Conservation (phyloP, 1,140 invertebrate genomes). For the Gryon sp. region DNA sequence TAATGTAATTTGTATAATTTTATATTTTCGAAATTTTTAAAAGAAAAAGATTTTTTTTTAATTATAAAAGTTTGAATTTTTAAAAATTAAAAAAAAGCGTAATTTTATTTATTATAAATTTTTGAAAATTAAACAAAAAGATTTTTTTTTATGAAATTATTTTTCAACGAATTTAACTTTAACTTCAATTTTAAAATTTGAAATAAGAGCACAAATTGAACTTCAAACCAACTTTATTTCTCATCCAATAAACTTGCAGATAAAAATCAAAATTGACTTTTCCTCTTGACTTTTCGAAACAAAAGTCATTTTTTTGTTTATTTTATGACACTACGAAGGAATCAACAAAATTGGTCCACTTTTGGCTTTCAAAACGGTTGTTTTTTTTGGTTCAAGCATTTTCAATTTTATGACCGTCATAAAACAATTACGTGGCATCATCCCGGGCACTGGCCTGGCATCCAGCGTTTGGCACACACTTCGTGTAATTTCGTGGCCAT, state of each 20-base stretch:
- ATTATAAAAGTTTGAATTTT: too few relatives aligned
- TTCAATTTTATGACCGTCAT: slow-evolving; percentile 59
- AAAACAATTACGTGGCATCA: slow-evolving; percentile 67
- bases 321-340: not conserved
- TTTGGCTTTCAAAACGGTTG: not conserved
- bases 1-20: too few relatives aligned
- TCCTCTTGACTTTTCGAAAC: not conserved
- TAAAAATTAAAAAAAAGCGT: too few relatives aligned
- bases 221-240: not conserved
- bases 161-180: too few relatives aligned
- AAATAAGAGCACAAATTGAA: not conserved
- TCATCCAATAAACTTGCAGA: not conserved
- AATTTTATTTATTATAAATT: too few relatives aligned
- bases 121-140: too few relatives aligned
- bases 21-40: too few relatives aligned
- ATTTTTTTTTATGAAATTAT: too few relatives aligned
- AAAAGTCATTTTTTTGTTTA: slow-evolving; percentile 4
- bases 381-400: slow-evolving; percentile 28
- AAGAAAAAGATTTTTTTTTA: too few relatives aligned
- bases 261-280: not conserved
- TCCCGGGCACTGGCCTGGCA: slow-evolving; percentile 20
- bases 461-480: slow-evolving; percentile 48
- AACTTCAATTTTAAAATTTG: too few relatives aligned
- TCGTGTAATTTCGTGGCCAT: slow-evolving; percentile 26
- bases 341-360: slow-evolving; percentile 19